Percentiles rank a stretch among this genome's conserved stretches.
These are phyloP conservation scores for Cyanoliseus patagonus DNA, from an alignment of 2,113 vertebrate genomes.

Conservation along the genomic window DNA sequence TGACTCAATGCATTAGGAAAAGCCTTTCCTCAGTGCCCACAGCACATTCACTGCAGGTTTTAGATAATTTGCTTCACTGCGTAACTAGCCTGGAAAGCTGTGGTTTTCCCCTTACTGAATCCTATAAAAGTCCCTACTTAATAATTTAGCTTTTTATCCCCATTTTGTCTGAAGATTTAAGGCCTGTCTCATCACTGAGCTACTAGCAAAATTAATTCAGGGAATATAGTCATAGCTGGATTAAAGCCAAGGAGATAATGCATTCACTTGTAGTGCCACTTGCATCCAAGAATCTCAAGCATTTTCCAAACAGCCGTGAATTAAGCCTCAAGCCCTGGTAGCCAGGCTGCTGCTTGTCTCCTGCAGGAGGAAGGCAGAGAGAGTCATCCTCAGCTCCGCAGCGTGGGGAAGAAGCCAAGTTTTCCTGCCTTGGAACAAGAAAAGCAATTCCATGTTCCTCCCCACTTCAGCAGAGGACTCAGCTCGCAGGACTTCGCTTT, in stretches of 20 bases:
- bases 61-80: neutral
- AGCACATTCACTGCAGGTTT: neutral
- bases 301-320: neutral
- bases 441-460: neutral
- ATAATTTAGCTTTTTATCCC: neutral
- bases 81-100: neutral
- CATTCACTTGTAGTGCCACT: conserved; percentile 25
- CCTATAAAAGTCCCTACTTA: neutral
- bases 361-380: neutral
- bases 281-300: conserved; percentile 17
- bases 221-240: conserved; percentile 28
- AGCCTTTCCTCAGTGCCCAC: neutral
- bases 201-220: conserved; percentile 46
- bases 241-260: conserved; percentile 46
- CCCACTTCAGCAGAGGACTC: neutral
- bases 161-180: conserved; percentile 6
- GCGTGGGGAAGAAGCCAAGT: neutral
- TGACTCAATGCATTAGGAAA: neutral
- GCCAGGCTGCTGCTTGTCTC: neutral
- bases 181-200: neutral
- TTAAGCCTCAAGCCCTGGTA: neutral
- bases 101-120: neutral
- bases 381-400: neutral
- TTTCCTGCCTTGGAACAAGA: neutral
- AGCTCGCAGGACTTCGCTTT: neutral